Conservation (phyloP, 2,888 invertebrate genomes). For the Fragum whitleyi region DNA sequence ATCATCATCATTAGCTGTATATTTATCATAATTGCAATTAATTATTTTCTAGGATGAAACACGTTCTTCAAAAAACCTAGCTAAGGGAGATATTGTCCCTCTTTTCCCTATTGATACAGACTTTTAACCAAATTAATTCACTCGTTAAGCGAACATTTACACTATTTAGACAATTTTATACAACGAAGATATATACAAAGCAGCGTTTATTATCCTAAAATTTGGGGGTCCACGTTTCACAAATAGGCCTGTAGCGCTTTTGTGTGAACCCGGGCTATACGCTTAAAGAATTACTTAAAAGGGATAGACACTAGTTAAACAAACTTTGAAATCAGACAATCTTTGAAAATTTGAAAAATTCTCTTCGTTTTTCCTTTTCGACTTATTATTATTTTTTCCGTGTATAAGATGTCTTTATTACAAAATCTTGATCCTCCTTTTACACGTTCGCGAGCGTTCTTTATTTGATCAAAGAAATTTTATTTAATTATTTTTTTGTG, state of each 20-base stretch:
- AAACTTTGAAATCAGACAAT: conserved; percentile 20
- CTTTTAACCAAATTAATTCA: conserved; percentile 36
- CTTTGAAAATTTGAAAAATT: background rate
- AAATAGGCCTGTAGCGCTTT: conserved; percentile 26
- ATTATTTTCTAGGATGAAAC: no score
- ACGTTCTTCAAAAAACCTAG: no score
- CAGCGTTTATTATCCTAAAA: conserved; percentile 51
- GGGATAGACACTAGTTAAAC: conserved; percentile 9
- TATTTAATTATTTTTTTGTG: no score
- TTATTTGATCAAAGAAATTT: no score
- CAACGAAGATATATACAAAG: conserved; percentile 36
- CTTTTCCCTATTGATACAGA: conserved; percentile 45
- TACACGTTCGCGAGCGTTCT: no score
- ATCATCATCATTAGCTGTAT: no score
- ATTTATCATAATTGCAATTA: no score
- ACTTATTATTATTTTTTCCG: no score
- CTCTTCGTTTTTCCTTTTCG: no score
- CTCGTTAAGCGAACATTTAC: conserved; percentile 30
- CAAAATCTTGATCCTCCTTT: no score
- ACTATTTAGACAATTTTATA: conserved; percentile 47
- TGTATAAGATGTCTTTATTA: no score
- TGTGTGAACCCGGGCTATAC: conserved; percentile 13
- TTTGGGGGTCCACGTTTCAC: conserved; percentile 53
- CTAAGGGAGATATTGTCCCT: background rate
- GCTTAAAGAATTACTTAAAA: background rate